Evolutionary conservation across 1,140 invertebrate species (phyloP), one percentile per base, ranked within the genome.

Genomic region (Eriosoma lanigerum): DNA sequence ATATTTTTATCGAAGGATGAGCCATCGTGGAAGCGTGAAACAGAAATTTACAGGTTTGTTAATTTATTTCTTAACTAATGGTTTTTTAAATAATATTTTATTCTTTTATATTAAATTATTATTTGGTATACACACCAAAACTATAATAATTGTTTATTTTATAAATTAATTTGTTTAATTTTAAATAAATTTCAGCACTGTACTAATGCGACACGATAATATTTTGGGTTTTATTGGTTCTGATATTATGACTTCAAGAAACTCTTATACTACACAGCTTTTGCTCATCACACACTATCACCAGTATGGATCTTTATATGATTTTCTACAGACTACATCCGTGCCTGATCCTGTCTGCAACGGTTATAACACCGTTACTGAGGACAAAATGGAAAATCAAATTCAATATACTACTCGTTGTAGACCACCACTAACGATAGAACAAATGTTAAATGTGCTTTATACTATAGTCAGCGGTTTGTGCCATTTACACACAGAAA

Each of bases 221-320:
- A 94, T 97, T 82, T 88, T 97, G 2, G 93, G 94, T 15, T 97
- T 95, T 84, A 93, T 96, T 83, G 94, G 94, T 8, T 94, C 94
- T 17, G 96, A 97, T 84, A 75, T 75, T 15, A 96, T 95, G 90
- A 96, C 92, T 1, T 93, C 92, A 19, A 86, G 90, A 19, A 92
- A 92, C 82, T 93, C 92, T 2, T 72, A 72, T 12, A 94, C 93
- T 84, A 96, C 94, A 3, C 94, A 96, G 84, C 87, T 96, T 1
- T 96, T 93, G 93, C 87, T 97, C 1, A 91, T 97, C 19, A 96
- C 96, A 0, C 94, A 98, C 85, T 98, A 96, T 86, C 96, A 98
- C 87, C 91, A 93, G 8, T 88, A 94, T 83, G 96, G 97, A 9
- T 98, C 96, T 12, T 88, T 98, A 19, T 97, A 94, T 85, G 96